Evolutionary conservation across 2,888 invertebrate species (phyloP), one percentile per base, ranked within the genome.

Genomic region (Chaitophorus viminalis): DNA sequence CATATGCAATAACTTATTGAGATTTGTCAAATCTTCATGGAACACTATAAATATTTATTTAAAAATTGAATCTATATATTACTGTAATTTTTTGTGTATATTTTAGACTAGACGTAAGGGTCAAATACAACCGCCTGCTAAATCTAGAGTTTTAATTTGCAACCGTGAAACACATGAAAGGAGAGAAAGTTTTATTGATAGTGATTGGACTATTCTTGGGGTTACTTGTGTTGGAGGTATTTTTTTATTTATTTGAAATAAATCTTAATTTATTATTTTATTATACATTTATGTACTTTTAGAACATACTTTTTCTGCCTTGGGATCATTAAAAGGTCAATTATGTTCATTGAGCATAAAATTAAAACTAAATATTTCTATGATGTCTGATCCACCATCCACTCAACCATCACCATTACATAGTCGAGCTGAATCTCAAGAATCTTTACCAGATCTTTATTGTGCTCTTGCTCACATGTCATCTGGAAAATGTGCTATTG

Each of bases 401-500:
- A 75, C 82, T 6, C 92, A 92, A 31, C 91, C 91, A 74, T 91
- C 91, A 89, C 92, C 91, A 9, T 92, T 92, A 76, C 91, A 91
- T 88, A 90, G 86, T 60, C 83, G 88, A 75, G 90, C 89, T 68
- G 89, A 72, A 78, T 89, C 89, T n/a, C 90, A 89, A 83, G 90
- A 90, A 33, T 90, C 89, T 18, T 90, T 89, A 90, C 93, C 93
- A 0, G 94, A 94, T 90, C 90, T 93, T 70, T 94, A 94, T 91
- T 93, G 93, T 90, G 92, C 93, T 33, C 91, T 93, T 89, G 93
- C 94, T 39, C 93, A 93, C 88, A 95, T 95, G 94, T 93, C 93
- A 76, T 93, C 93, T 81, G 94, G 94, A 76, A 93, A 96, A 89
- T 95, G 96, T 92, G 95, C 96, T 82, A 94, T 94, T 88, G 97